Evolutionary conservation across 1,140 invertebrate species (phyloP).

Genomic region (Sycophaga agraensis): DNA sequence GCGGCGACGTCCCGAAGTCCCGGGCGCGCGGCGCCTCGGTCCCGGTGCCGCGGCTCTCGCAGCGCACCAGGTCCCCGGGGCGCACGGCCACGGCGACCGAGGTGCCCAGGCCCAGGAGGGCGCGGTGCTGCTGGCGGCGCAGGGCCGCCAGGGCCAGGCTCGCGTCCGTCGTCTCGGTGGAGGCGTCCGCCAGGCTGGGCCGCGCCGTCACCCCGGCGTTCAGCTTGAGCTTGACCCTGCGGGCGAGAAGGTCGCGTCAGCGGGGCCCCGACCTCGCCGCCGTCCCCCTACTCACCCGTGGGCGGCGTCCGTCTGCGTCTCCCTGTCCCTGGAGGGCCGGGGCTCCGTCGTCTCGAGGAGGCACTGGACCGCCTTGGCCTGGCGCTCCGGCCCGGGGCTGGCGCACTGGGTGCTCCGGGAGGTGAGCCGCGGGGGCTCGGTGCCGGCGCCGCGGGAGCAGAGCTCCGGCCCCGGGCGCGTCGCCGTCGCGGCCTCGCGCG

Average conservation of each 20-base stretch:
- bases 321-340: background rate
- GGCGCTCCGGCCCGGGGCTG: too few species aligned
- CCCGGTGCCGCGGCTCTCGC: slow-evolving; percentile 38
- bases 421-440: background rate
- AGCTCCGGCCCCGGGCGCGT: background rate
- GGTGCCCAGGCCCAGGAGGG: slow-evolving; percentile 36
- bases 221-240: slow-evolving; percentile 42
- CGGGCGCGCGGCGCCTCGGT: slow-evolving; percentile 44
- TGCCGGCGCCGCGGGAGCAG: background rate
- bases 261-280: slow-evolving; percentile 8
- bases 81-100: slow-evolving; percentile 41
- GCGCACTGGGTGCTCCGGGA: too few species aligned
- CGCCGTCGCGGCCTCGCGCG: background rate
- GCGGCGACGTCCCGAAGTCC: slow-evolving; percentile 56
- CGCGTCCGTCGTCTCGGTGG: slow-evolving; percentile 43
- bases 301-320: slow-evolving; percentile 63
- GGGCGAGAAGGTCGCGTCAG: slow-evolving; percentile 19
- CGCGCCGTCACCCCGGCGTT: slow-evolving; percentile 53
- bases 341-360: slow-evolving; percentile 61
- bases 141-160: slow-evolving; percentile 45
- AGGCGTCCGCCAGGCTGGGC: slow-evolving; percentile 46
- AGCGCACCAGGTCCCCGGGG: slow-evolving; percentile 39
- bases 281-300: too few species aligned
- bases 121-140: slow-evolving; percentile 28
- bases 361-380: slow-evolving; percentile 70